Conservation (phyloP, 1,140 invertebrate species). For the Brachionus paranguensis region DNA sequence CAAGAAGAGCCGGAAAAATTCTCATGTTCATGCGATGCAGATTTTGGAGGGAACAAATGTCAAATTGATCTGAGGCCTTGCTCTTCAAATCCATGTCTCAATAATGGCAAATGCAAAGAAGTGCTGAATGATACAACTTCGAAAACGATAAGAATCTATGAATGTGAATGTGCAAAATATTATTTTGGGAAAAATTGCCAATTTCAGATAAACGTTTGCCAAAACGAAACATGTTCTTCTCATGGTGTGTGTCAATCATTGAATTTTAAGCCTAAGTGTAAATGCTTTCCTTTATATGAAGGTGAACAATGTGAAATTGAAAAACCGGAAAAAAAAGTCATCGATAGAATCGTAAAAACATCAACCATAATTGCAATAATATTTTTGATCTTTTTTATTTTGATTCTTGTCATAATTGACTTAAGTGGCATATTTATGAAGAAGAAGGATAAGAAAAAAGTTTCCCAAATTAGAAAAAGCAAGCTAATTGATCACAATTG, state of each 20-base stretch:
- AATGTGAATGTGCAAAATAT: not conserved
- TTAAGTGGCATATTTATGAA: not conserved
- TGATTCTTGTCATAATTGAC: not conserved
- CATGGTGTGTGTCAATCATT: not conserved
- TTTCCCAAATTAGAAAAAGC: too few relatives aligned
- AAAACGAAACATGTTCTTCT: not conserved
- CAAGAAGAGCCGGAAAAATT: not conserved
- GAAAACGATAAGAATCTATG: not conserved
- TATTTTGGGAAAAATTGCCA: not conserved
- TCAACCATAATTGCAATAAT: not conserved
- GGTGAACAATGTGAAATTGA: conserved; percentile 10
- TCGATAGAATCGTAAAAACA: not conserved
- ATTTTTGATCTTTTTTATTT: not conserved
- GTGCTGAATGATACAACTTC: not conserved
- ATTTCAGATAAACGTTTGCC: not conserved
- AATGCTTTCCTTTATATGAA: conserved; percentile 24
- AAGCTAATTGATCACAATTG: too few relatives aligned
- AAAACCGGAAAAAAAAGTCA: not conserved
- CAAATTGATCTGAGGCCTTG: not conserved
- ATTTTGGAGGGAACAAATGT: not conserved
- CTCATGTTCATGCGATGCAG: not conserved
- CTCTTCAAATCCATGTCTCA: conserved; percentile 3
- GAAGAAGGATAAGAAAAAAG: too few relatives aligned
- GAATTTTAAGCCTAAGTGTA: not conserved
- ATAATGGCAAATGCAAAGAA: not conserved